Base-by-base conservation (phyloP, 2,888 invertebrate species). In the Oeneis ivallda region DNA sequence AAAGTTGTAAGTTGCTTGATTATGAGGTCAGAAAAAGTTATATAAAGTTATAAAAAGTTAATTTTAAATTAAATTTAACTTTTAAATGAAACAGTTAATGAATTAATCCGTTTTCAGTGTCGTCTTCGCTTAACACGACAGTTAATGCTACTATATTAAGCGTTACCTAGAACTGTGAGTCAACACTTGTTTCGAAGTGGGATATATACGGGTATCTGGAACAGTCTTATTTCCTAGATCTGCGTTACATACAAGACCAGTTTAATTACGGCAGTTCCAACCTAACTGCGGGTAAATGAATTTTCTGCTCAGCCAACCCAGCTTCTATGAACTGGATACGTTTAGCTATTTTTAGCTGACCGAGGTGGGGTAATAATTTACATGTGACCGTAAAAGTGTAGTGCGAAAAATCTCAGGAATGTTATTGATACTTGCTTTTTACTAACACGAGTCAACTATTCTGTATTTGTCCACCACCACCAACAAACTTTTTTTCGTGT, bases 251-350 rank as follows among this genome's bases (percentile, higher is more conserved):
- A 47, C 34, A 26, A 57, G 56, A 32, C 41, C 39, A 47, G 56
- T 61, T 45, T 61, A 64, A 64, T 67, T 64, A 67, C 64, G 56
- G 45, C 9, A 58, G 60, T 64, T 15, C 17, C 17, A 15, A 47
- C 17, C 47, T 17, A 58, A 52, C 56, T 52, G 52, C 15, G 62
- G 17, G 58, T 62, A 64, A 66, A 61, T 64, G 68, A 66, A 61
- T 66, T 68, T 68, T 68, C 66, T 66, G 60, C 66, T 66, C 61
- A 59, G 54, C 62, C 58, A 57, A 62, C 58, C 65, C 37, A 37
- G 54, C 49, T 39, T 32, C 60, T 45, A 49, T 54, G 59, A 53
- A 60, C 54, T 17, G 32, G 47, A 17, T 60, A 37, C 50, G 64
- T 45, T 6, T 26, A 43, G 41, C 57, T 58, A 58, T 58, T 34